A percentile compares a stretch with the other conserved stretches of the same genome.
These are phyloP conservation scores for Spodoptera picta DNA, from an alignment of 2,888 invertebrate genomes.

Conservation along the genomic window DNA sequence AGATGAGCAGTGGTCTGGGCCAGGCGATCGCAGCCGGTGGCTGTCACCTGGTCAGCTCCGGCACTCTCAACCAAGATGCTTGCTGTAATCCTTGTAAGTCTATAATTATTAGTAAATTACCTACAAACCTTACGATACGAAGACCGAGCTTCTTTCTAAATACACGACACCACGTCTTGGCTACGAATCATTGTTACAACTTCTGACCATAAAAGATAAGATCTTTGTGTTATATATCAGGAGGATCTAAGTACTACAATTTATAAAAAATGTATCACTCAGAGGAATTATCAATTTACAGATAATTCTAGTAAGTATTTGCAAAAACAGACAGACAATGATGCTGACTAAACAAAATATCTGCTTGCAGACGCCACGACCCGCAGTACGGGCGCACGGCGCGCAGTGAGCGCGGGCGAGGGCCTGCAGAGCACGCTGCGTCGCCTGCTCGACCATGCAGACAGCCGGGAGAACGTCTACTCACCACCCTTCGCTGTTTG, in stretches of 20 bases:
- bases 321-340: no score
- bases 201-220: no score
- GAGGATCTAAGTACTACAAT: no score
- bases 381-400: slow-evolving; percentile 69
- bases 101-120: not conserved
- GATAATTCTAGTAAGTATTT: no score
- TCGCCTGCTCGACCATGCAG: slow-evolving; percentile 91
- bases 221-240: no score
- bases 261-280: no score
- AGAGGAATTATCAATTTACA: no score
- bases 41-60: slow-evolving; percentile 84
- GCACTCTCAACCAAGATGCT: slow-evolving; percentile 76
- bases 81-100: slow-evolving; percentile 85
- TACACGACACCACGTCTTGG: no score
- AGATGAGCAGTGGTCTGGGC: slow-evolving; percentile 84
- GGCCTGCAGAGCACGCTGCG: slow-evolving; percentile 93
- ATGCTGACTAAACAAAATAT: no score
- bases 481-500: slow-evolving; percentile 82
- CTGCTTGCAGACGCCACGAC: slow-evolving; percentile 75
- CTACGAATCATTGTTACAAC: no score
- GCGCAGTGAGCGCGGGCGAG: slow-evolving; percentile 87
- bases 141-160: no score
- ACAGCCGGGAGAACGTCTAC: slow-evolving; percentile 92
- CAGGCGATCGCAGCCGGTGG: slow-evolving; percentile 86
- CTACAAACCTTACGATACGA: no score